phyloP scores from a whole-genome alignment of 2,113 vertebrate species.

The Labrus mixtus region DNA sequence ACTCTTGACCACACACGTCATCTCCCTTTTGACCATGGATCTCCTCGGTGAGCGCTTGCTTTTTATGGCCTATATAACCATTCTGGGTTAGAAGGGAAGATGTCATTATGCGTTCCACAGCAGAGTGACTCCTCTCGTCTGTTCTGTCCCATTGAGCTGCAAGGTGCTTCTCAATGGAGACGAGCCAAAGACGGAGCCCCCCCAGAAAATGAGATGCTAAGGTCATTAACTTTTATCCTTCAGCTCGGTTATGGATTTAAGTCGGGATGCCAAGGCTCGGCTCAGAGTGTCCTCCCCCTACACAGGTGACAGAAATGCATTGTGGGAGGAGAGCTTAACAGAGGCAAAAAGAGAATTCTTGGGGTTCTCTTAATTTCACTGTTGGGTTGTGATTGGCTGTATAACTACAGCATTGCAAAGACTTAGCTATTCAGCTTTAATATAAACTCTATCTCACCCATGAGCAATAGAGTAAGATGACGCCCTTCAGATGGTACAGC shows the following conservation, averaged over 20 bases:
- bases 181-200: constrained; percentile 51
- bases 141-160: constrained; percentile 71
- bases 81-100: constrained; percentile 73
- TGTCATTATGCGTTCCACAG: constrained; percentile 77
- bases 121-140: constrained; percentile 64
- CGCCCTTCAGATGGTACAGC: too few relatives aligned
- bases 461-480: too few relatives aligned
- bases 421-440: too few relatives aligned
- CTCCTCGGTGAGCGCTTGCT: constrained; percentile 50
- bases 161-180: constrained; percentile 70
- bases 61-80: constrained; percentile 77
- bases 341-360: constrained; percentile 4
- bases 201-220: constrained; percentile 77
- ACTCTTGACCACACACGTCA: constrained; percentile 47
- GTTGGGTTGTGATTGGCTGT: constrained; percentile 31
- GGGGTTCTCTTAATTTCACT: constrained; percentile 23
- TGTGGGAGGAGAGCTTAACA: constrained; percentile 34
- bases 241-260: constrained; percentile 64
- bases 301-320: neutral
- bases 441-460: too few relatives aligned
- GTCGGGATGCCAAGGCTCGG: constrained; percentile 39
- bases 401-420: too few relatives aligned
- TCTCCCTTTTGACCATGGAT: constrained; percentile 62
- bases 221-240: constrained; percentile 83
- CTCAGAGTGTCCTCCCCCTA: constrained; percentile 22